Conservation (phyloP, 2,113 vertebrate species). For the Zootoca vivipara region DNA sequence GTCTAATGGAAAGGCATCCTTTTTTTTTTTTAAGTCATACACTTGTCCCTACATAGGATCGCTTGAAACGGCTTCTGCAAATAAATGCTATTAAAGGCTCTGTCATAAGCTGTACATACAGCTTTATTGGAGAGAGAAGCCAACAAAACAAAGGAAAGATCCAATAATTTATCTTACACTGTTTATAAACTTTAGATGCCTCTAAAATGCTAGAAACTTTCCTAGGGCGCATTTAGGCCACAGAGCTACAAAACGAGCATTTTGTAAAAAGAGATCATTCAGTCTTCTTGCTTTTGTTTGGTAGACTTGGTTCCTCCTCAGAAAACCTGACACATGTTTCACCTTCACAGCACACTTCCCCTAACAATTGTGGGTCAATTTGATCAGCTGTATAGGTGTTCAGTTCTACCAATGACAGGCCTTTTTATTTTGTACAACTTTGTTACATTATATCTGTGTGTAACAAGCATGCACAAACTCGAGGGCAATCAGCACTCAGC, state of each 20-base stretch:
- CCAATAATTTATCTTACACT: rapidly evolving
- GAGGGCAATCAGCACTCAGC: neutral
- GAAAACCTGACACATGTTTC: neutral
- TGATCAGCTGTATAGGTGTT: neutral
- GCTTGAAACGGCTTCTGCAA: neutral
- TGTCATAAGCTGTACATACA: neutral
- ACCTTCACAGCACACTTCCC: neutral
- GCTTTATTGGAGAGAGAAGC: neutral
- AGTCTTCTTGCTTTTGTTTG: neutral
- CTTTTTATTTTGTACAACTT: neutral
- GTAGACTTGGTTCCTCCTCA: neutral
- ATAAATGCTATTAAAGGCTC: neutral
- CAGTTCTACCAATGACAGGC: neutral
- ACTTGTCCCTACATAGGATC: neutral
- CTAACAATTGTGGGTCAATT: neutral
- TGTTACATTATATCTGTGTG: neutral
- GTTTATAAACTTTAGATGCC: neutral
- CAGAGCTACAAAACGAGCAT: neutral
- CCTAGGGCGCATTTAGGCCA: neutral
- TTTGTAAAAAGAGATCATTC: neutral
- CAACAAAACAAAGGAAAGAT: neutral
- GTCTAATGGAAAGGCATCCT: neutral
- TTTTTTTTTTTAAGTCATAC: neutral
- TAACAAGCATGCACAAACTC: neutral
- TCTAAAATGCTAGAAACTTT: neutral